Percentiles rank a stretch among this genome's conserved stretches.
Conservation (phyloP, 2,888 invertebrate genomes). For the Gnatocerus cornutus region DNA sequence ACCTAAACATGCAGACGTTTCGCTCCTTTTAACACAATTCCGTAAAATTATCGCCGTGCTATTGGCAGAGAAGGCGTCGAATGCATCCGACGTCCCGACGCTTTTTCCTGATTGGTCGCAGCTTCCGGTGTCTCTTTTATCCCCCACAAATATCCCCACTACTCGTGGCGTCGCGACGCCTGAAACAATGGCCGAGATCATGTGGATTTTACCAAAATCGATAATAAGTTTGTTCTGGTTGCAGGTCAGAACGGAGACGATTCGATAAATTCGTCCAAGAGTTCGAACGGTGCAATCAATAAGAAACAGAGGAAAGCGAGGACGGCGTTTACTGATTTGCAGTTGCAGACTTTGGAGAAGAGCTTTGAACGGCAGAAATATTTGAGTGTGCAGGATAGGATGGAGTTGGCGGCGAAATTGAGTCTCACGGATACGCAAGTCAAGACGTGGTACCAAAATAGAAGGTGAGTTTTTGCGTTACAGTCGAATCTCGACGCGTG, state of each 20-base stretch:
- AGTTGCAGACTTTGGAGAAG: slow-evolving; percentile 96
- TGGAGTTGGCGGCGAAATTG: slow-evolving; percentile 97
- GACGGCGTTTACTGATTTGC: slow-evolving; percentile 99
- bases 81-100: slow-evolving; percentile 46
- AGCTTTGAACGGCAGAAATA: slow-evolving; percentile 98
- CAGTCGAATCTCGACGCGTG: neutral
- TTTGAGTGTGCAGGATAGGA: slow-evolving; percentile 96
- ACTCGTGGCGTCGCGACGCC: slow-evolving; percentile 57
- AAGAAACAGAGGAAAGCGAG: slow-evolving; percentile 98
- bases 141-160: slow-evolving; percentile 47
- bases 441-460: slow-evolving; percentile 99
- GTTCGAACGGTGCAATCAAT: slow-evolving; percentile 75
- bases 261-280: slow-evolving; percentile 77
- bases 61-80: slow-evolving; percentile 36
- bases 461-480: slow-evolving; percentile 81
- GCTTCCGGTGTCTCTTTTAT: slow-evolving; percentile 64
- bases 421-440: slow-evolving; percentile 99
- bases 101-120: slow-evolving; percentile 63
- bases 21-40: slow-evolving; percentile 29
- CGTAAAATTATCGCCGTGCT: slow-evolving; percentile 17
- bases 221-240: slow-evolving; percentile 57
- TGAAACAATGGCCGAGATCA: slow-evolving; percentile 53
- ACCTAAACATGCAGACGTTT: slow-evolving; percentile 29
- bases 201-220: slow-evolving; percentile 43
- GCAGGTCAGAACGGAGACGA: slow-evolving; percentile 91